Conservation (phyloP, 2,797 vertebrate genomes). For the Tauraco hartlaubi region DNA sequence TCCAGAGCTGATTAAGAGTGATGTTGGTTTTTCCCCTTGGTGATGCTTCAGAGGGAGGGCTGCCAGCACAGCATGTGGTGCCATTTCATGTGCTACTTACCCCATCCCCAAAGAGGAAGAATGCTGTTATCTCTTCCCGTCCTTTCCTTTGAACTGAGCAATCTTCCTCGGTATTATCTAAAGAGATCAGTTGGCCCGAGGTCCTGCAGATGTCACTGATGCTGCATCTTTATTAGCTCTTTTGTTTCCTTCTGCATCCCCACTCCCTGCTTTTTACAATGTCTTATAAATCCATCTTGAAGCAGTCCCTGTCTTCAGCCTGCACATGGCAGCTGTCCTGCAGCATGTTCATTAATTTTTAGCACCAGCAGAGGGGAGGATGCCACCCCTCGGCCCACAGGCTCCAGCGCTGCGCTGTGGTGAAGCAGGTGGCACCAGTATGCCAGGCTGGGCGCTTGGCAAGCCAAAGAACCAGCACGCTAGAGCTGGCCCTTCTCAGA, state of each 20-base stretch:
- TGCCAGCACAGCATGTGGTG: background rate
- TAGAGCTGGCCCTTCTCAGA: background rate
- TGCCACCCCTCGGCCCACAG: background rate
- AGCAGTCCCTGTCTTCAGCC: constrained; percentile 34
- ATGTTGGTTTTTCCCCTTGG: background rate
- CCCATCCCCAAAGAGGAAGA: background rate
- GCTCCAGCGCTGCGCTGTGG: constrained; percentile 47
- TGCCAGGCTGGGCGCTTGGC: background rate
- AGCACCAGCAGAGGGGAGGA: background rate
- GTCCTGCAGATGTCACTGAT: constrained; percentile 6
- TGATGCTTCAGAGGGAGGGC: background rate
- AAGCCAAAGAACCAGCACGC: fast-evolving
- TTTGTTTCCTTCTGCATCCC: background rate
- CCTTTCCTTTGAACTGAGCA: background rate
- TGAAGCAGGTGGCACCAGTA: background rate
- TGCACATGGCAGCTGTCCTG: constrained; percentile 24
- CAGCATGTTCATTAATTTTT: constrained; percentile 62
- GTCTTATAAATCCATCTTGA: constrained; percentile 47
- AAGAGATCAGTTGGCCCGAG: constrained; percentile 12
- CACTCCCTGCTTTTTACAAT: background rate
- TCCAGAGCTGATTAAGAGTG: background rate
- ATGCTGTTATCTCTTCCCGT: background rate
- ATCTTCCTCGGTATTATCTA: background rate
- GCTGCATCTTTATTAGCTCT: constrained; percentile 44
- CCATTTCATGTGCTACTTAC: background rate